phyloP scores from a whole-genome alignment of 2,113 vertebrate species.

The Aegithalos caudatus region DNA sequence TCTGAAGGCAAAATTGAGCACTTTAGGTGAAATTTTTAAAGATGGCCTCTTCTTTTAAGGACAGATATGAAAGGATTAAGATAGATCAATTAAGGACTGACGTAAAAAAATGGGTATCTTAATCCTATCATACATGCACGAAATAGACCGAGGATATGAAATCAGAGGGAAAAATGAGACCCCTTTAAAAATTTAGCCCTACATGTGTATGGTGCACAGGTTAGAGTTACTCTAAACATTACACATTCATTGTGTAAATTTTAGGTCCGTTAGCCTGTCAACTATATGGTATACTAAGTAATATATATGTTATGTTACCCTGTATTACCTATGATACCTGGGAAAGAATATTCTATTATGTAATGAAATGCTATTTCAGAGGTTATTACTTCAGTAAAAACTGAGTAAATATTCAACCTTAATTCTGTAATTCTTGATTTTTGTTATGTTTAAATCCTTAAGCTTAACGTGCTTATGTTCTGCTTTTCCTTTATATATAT shows the following conservation, averaged over 20 bases:
- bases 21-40: slow-evolving; percentile 68
- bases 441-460: not conserved
- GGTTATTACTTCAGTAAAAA: not conserved
- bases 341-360: not conserved
- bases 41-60: slow-evolving; percentile 52
- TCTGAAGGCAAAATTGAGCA: slow-evolving; percentile 68
- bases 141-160: not conserved
- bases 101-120: not conserved
- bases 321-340: not conserved
- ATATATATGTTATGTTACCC: not conserved
- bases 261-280: not conserved
- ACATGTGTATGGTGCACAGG: not conserved
- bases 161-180: slow-evolving; percentile 37
- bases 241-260: not conserved
- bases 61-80: slow-evolving; percentile 60
- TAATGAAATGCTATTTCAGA: not conserved
- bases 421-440: not conserved
- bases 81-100: not conserved
- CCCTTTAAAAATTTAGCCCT: slow-evolving; percentile 62
- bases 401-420: not conserved
- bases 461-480: not conserved
- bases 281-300: not conserved
- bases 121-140: slow-evolving; percentile 40
- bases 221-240: not conserved
- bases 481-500: not conserved